Evolutionary conservation across 2,113 vertebrate genomes (phyloP), one percentile per base, ranked within the genome.

Genomic region (cat (Felis catus)): DNA sequence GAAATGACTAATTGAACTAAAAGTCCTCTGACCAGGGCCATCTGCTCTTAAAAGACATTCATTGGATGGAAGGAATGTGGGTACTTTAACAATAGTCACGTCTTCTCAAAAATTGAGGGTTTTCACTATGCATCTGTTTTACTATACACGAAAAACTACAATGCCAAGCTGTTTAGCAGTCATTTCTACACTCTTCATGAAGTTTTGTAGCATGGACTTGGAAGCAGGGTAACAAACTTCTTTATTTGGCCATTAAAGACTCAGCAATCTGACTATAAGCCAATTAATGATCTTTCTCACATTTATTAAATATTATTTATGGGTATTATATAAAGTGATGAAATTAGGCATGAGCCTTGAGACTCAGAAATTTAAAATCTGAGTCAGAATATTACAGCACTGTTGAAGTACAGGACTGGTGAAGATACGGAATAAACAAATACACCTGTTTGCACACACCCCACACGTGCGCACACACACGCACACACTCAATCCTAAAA

Each of bases 1-100:
- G 83, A 95, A 88, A 63, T 70, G 84, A 83, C 51, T 92, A 70
- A 88, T 39, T 87, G 71, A 85, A 90, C 51, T 61, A 55, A 81
- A 89, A 81, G 51, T 58, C 41, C 12, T 81, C 10, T 55, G 63
- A 73, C 65, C 71, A 31, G 12, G 48, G 36, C 81, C 23, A 31
- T 91, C 87, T 80, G 41, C 31, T 93, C 73, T 80, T 65, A 71
- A 65, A 80, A 86, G 74, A 90, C 63, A 27, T 15, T 63, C 41
- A 23, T 12, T 85, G 76, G 25, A 48, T 51, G 36, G 76, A 68
- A 87, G 18, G 33, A 5, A 51, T 58, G 14, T n/a, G 61, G 45
- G 21, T 25, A 29, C 71, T 51, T 92, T 16, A 84, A 58, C 61
- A 79, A 68, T 63, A 53, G 41, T 79, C n/a, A 53, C 19, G 27